These are phyloP conservation scores for Halichoeres trimaculatus DNA, from an alignment of 2,113 vertebrate genomes.

Conservation along the genomic window DNA sequence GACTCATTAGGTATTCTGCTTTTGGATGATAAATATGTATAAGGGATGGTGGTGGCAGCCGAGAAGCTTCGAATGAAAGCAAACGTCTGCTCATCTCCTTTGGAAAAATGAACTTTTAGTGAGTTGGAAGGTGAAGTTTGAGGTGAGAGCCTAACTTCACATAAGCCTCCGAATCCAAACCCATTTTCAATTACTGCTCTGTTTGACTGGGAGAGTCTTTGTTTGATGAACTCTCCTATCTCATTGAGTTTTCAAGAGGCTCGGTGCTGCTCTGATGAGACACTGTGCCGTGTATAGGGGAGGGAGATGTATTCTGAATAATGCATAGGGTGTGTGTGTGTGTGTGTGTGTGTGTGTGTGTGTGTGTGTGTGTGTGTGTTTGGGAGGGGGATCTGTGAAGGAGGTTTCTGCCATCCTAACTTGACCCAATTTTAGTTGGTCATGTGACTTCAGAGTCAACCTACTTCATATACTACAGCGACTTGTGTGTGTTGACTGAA, in stretches of 20 bases:
- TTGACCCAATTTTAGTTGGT: constrained; percentile 61
- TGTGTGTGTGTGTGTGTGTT: not conserved
- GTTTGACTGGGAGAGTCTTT: constrained; percentile 46
- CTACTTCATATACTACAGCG: not conserved
- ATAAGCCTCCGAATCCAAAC: constrained; percentile 39
- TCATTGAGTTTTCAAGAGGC: constrained; percentile 48
- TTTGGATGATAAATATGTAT: not conserved
- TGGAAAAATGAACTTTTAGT: not conserved
- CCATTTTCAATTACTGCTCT: constrained; percentile 32
- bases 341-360: constrained; percentile 9
- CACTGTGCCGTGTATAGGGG: constrained; percentile 16
- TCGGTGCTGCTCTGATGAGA: constrained; percentile 39
- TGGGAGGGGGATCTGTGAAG: constrained; percentile 11
- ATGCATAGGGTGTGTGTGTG: constrained; percentile 42
- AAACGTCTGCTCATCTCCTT: not conserved
- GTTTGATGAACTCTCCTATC: constrained; percentile 53
- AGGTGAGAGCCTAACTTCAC: constrained; percentile 4
- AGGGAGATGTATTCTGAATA: constrained; percentile 57
- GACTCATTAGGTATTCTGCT: not conserved
- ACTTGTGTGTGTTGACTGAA: constrained; percentile 1
- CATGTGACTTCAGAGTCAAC: constrained; percentile 38
- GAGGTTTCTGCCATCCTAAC: constrained; percentile 14
- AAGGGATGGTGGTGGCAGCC: not conserved
- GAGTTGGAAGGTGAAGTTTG: constrained; percentile 2
- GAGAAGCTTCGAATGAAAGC: not conserved